Evolutionary conservation across 2,113 vertebrate genomes (phyloP), one percentile per base, ranked within the genome.

Genomic region (Charina bottae): DNA sequence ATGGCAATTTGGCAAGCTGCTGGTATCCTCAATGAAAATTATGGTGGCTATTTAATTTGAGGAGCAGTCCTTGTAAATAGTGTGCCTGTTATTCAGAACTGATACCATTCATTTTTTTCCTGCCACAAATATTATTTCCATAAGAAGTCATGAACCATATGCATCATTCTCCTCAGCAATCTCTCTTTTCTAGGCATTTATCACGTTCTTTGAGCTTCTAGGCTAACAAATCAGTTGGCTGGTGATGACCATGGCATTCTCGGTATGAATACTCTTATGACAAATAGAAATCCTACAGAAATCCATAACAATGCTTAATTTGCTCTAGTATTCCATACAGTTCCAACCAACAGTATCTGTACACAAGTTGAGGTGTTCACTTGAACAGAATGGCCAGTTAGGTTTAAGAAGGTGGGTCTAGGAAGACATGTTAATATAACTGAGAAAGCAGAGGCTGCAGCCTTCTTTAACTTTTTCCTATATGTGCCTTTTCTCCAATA

Each of bases 11-110:
- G 68, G 89, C 28, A 1, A 95, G 11, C 17, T 92, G 8, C 6
- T 93, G 68, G 33, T 0, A 90, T 94, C 91, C 84, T 23, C n/a
- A 85, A 46, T 59, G 0, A 93, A 95, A 95, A 92, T 87, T 0
- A 21, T 12, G 7, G 0, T 28, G 91, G 55, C 49, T 90, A 33
- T 24, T 68, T 91, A 68, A 92, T 92, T 95, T 94, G 83, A 90
- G 0, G 49, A 88, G 12, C 6, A 90, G 54, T 89, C 24, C 0
- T 58, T 58, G 23, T 88, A 90, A 90, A 62, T 33, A 0, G 93
- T 86, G n/a, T 49, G 88, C 59, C 2, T 49, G 1, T 0, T 90
- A 5, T 59, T 12, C 85, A 28, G 78, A 88, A 46, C 1, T 91
- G 19, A 49, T 62, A 94, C 90, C 90, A 92, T 68, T 64, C 85